Conservation (phyloP, 2,797 vertebrate species). For the Anabacerthia variegaticeps region DNA sequence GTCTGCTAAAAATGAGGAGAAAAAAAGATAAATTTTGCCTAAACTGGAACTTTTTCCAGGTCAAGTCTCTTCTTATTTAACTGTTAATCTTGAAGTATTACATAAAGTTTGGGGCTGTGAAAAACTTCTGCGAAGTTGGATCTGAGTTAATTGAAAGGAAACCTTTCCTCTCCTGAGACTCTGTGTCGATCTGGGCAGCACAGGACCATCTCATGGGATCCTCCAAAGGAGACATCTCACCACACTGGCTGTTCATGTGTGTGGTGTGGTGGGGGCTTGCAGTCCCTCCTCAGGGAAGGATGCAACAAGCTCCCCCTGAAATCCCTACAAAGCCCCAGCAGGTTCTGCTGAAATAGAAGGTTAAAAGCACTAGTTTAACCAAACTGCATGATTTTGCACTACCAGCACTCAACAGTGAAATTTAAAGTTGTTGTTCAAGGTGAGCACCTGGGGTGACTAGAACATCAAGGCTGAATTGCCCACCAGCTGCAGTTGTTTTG, state of each 20-base stretch:
- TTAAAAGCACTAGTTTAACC: neutral
- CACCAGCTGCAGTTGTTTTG: neutral
- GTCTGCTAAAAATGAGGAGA: neutral
- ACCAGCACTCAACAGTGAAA: neutral
- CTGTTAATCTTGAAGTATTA: slow-evolving; percentile 36
- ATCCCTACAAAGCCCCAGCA: neutral
- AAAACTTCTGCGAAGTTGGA: neutral
- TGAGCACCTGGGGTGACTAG: neutral
- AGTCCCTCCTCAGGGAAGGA: neutral
- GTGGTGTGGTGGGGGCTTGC: fast-evolving
- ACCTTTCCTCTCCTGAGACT: neutral
- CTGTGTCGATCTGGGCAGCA: fast-evolving
- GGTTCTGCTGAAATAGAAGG: neutral
- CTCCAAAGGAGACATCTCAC: neutral
- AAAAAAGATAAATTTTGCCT: neutral
- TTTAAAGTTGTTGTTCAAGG: neutral
- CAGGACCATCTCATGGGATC: neutral
- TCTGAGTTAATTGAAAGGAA: slow-evolving; percentile 22
- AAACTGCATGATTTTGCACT: fast-evolving
- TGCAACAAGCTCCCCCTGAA: neutral
- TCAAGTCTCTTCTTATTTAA: slow-evolving; percentile 49
- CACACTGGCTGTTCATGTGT: fast-evolving
- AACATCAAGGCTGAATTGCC: neutral
- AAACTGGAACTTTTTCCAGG: slow-evolving; percentile 47
- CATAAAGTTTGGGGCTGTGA: neutral